Evolutionary conservation across 2,113 vertebrate species (phyloP), one percentile per base, ranked within the genome.

Genomic region (Axis porcinus): DNA sequence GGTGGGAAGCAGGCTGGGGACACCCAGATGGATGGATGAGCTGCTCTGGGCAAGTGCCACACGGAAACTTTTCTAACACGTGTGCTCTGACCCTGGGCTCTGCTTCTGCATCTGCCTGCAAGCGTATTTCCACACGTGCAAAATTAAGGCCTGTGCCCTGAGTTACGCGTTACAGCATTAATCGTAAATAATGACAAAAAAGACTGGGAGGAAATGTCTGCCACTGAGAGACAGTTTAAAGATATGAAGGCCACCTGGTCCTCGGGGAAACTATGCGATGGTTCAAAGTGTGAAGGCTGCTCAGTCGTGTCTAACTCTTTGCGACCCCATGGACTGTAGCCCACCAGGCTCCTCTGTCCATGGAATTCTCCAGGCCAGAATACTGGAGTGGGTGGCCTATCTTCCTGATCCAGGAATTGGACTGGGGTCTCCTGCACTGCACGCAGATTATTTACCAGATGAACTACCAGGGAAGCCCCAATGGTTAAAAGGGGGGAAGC

Each of bases 41-140:
- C 10, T 40, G 36, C 19, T 62, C 7, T 12, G 15, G 9, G 33
- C 27, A 58, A 54, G 40, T 25, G 9, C 27, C 14, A 1, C 1
- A 0, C 10, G 27, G 6, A 70, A 47, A 57, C 33, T 23, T 47
- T 2, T 36, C 47, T 9, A 9, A 1, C 60, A 21, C 23, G 2
- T 27, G 7, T 6, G 28, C 87, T 62, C 40, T 40, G 67, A 54
- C 36, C 82, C 6, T 4, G 3, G 21, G 14, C 21, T 30, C 47
- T 3, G 55, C 15, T 23, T 50, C n/a, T 8, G 64, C 40, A 4
- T 47, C 14, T 33, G 47, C 28, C 12, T 47, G 28, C 25, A 47
- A 33, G 57, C 25, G 2, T 2, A 28, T 28, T 36, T 13, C 30
- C 15, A 27, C 6, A 10, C 1, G 0, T 11, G 45, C 36, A 33